A percentile compares a stretch with the other conserved stretches of the same genome.
Conservation (phyloP, 2,113 vertebrate species). For the Eulemur rufifrons region DNA sequence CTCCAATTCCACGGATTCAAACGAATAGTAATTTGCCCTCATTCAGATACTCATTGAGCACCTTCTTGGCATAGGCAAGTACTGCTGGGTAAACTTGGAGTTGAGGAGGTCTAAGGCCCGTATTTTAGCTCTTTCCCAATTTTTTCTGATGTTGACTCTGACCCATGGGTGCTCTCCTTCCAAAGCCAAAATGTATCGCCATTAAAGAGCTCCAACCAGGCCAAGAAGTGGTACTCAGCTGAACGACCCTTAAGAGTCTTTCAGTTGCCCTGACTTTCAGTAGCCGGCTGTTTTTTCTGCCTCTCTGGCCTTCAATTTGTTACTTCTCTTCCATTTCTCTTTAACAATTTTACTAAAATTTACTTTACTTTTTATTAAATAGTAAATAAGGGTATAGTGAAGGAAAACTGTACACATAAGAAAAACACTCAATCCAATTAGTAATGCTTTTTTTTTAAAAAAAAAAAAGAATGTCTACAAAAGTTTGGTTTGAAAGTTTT, state of each 20-base stretch:
- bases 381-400: not conserved
- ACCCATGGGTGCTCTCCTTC: not conserved
- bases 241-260: not conserved
- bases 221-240: not conserved
- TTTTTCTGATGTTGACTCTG: not conserved
- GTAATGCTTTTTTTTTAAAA: not conserved
- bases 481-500: slow-evolving; percentile 14
- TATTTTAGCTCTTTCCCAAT: not conserved
- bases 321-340: not conserved
- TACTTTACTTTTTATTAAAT: not conserved
- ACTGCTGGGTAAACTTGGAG: not conserved
- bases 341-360: not conserved
- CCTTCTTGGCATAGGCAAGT: not conserved
- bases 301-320: not conserved
- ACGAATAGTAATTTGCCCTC: not conserved
- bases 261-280: not conserved
- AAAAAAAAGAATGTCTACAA: not conserved
- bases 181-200: not conserved
- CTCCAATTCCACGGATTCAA: not conserved
- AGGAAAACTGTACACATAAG: not conserved
- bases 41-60: not conserved
- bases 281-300: not conserved
- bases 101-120: not conserved
- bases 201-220: not conserved
- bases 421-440: not conserved